Evolutionary conservation across 2,113 vertebrate species (phyloP), one percentile per base, ranked within the genome.

Genomic region (Macrotis lagotis): DNA sequence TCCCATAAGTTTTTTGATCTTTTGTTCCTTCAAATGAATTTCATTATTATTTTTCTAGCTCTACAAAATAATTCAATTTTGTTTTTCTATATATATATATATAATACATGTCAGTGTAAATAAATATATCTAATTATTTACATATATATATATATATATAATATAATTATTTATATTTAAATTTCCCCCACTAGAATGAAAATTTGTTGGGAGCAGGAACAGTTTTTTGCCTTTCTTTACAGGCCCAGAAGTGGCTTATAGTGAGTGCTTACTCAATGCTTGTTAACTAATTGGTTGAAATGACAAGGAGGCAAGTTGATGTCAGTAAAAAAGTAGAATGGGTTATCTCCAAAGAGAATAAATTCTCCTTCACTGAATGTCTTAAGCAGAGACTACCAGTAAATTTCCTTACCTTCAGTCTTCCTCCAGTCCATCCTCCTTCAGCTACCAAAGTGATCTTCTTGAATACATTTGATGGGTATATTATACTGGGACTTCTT

Each of bases 91-190:
- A 89, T 66, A 19, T 31, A 16, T 90, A 50, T 50, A 50, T 44
- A 25, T 92, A 53, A n/a, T 91, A 92, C n/a, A n/a, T n/a, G n/a
- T n/a, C n/a, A n/a, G n/a, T n/a, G n/a, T n/a, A n/a, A n/a, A n/a
- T n/a, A n/a, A n/a, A n/a, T n/a, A n/a, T n/a, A n/a, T n/a, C n/a
- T 91, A 96, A 94, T 95, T 95, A 93, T 59, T 93, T 94, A 92
- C n/a, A n/a, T 51, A 93, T 50, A 48, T 10, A 89, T 66, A 19
- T 31, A 16, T 90, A 50, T 50, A 50, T 44, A 25, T 92, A 53
- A 53, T 91, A 92, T 91, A 96, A 94, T 95, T 95, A 93, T 59
- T 93, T 94, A 92, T 24, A 8, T 24, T 22, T 91, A 93, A 89
- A 37, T 92, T 92, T 59, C 91, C 25, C 37, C 50, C 16, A 50